Evolutionary conservation across 92 coral and sea anemone genomes (phyloP), one percentile per base, ranked within the genome.

Genomic region (Actinernus sp.): DNA sequence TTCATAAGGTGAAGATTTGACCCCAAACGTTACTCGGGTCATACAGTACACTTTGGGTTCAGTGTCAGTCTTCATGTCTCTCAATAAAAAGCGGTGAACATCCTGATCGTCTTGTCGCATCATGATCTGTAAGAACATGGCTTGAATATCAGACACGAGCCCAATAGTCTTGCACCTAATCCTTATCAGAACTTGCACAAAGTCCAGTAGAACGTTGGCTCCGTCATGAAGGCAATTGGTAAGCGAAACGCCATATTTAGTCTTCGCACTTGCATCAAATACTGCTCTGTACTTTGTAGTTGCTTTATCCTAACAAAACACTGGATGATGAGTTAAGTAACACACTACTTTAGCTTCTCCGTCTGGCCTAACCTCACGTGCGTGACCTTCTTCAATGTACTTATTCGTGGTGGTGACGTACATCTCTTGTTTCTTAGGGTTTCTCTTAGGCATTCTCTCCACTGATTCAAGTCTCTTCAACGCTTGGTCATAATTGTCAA

Each of bases 11-110:
- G 68, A 69, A 16, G 68, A 58, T 3, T 38, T 55, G 8, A 49
- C 74, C 11, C 50, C 63, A 41, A 55, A 55, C 38, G 76, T 55
- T 38, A 55, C 53, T 36, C 76, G 9, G 11, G 74, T 67, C 41
- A 20, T 37, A 16, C 74, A 52, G 40, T 54, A 53, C 13, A 54
- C 49, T 7, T 67, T 44, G 0, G 63, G 63, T 22, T 10, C 32
- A 1, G 22, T 27, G 46, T 53, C 29, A 9, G 58, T 50, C 8
- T 37, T 28, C 40, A 67, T 1, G 3, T 52, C 63, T 26, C 62
- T 12, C 50, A 48, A 52, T 8, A 53, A 23, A 16, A 31, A 65
- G 18, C 72, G 21, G 28, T 49, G 41, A 49, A 36, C 37, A 38
- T 65, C 37, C 44, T 54, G 76, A 29, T 67, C 61, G 8, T 67